These are phyloP conservation scores for Ursus arctos DNA, from an alignment of 2,113 vertebrate genomes.

Conservation along the genomic window DNA sequence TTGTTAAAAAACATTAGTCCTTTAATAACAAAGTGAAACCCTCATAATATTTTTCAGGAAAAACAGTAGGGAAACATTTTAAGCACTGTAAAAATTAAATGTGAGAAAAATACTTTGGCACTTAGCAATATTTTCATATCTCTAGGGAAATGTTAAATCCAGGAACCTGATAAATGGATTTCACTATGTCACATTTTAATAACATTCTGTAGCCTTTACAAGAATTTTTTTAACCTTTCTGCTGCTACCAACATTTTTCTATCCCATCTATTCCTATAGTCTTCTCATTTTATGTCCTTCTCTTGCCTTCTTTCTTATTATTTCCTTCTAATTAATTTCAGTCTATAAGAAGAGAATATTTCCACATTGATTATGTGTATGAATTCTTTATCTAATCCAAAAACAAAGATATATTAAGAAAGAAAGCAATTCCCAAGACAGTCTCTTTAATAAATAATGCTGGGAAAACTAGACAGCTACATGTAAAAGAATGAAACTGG, in stretches of 20 bases:
- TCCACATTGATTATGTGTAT: neutral
- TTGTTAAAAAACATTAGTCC: slow-evolving; percentile 44
- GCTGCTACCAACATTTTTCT: slow-evolving; percentile 41
- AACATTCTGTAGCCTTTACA: slow-evolving; percentile 65
- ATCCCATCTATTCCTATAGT: neutral
- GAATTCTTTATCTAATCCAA: slow-evolving; percentile 27
- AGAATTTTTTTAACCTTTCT: slow-evolving; percentile 55
- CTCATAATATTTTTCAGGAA: slow-evolving; percentile 57
- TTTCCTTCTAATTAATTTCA: slow-evolving; percentile 56
- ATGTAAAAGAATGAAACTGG: neutral
- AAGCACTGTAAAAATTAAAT: slow-evolving; percentile 68
- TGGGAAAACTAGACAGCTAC: neutral
- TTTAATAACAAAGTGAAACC: slow-evolving; percentile 62
- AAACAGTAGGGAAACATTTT: slow-evolving; percentile 58
- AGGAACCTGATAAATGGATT: slow-evolving; percentile 52
- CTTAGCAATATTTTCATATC: slow-evolving; percentile 59
- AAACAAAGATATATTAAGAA: slow-evolving; percentile 51
- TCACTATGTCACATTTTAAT: slow-evolving; percentile 40
- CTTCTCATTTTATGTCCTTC: slow-evolving; percentile 30
- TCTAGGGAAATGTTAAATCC: slow-evolving; percentile 59
- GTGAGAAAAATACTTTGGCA: slow-evolving; percentile 62
- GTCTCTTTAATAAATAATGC: neutral
- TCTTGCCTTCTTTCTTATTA: slow-evolving; percentile 37
- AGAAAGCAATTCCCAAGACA: neutral
- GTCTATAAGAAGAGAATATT: slow-evolving; percentile 14